phyloP scores from a whole-genome alignment of 1,140 invertebrate species.

The Littorina saxatilis region DNA sequence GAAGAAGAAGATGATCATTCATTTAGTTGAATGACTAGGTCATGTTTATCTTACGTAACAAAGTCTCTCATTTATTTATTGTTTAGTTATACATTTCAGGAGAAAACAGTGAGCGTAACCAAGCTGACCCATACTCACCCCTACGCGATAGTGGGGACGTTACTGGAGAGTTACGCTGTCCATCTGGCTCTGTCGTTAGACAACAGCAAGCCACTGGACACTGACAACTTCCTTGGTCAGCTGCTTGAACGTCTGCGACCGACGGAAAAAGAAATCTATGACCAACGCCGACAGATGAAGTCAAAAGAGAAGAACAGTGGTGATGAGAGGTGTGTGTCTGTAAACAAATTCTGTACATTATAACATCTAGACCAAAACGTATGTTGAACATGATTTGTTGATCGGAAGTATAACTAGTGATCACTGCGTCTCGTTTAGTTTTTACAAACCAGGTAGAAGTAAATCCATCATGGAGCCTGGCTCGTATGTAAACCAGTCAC shows the following conservation, averaged over 20 bases:
- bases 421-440: too few species aligned
- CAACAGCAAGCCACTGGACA: conserved; percentile 57
- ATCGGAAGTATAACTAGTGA: too few species aligned
- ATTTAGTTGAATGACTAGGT: too few species aligned
- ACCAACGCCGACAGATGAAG: neutral
- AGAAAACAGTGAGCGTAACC: conserved; percentile 57
- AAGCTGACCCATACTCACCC: conserved; percentile 84
- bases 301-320: conserved; percentile 10
- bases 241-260: conserved; percentile 80
- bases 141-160: conserved; percentile 82
- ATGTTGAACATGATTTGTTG: too few species aligned
- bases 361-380: too few species aligned
- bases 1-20: too few species aligned
- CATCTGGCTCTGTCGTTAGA: conserved; percentile 67
- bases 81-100: conserved; percentile 41
- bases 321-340: neutral
- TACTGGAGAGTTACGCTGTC: conserved; percentile 77
- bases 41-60: too few species aligned
- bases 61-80: too few species aligned
- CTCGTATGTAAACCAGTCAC: too few species aligned
- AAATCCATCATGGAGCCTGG: too few species aligned
- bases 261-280: conserved; percentile 77
- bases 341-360: too few species aligned
- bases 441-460: too few species aligned
- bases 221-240: conserved; percentile 77